Conservation (phyloP, 2,113 vertebrate genomes). For the Drymodes brunneopygia region DNA sequence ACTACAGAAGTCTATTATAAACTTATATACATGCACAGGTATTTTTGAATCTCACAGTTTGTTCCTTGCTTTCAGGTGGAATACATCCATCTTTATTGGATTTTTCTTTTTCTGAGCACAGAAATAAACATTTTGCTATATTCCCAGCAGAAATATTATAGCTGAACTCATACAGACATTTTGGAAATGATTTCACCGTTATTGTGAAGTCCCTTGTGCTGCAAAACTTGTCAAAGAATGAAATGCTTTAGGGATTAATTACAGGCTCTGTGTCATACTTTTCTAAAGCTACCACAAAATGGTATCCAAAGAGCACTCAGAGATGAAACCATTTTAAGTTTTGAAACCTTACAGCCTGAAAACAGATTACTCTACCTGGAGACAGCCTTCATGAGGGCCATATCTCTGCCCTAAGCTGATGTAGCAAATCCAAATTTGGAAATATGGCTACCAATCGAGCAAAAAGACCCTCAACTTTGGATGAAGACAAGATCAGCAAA, state of each 20-base stretch:
- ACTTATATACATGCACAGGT: not conserved
- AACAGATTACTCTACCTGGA: not conserved
- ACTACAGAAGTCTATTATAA: not conserved
- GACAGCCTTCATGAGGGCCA: not conserved
- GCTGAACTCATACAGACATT: not conserved
- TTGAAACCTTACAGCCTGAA: not conserved
- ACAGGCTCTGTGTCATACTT: not conserved
- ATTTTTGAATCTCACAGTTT: not conserved
- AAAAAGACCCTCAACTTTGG: not conserved
- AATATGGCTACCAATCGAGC: not conserved
- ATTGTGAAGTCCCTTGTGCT: not conserved
- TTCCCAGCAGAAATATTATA: not conserved
- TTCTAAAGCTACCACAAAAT: not conserved
- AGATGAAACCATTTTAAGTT: not conserved
- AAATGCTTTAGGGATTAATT: slow-evolving; percentile 27
- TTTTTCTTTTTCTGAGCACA: not conserved
- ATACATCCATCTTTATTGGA: not conserved
- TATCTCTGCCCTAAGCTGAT: not conserved
- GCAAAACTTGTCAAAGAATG: not conserved
- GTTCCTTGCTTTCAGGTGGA: not conserved
- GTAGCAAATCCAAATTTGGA: not conserved
- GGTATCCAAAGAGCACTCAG: not conserved
- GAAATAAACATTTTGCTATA: not conserved
- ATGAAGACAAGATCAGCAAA: not conserved
- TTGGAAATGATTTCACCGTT: not conserved